Percentiles rank a stretch among this genome's conserved stretches.
Conservation (phyloP, 2,797 vertebrate species). For the Tadarida brasiliensis region DNA sequence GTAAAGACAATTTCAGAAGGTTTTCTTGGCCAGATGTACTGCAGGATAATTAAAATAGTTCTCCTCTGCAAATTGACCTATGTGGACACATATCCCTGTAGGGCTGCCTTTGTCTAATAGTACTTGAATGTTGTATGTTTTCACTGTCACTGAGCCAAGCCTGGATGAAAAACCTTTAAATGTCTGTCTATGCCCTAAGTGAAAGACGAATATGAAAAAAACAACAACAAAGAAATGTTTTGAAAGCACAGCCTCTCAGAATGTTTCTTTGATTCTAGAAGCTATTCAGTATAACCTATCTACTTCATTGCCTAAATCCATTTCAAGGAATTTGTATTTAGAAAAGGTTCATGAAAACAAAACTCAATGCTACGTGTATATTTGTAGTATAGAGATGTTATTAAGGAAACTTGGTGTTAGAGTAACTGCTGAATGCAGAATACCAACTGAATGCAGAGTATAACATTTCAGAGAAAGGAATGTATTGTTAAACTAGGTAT, state of each 20-base stretch:
- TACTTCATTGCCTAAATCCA: constrained; percentile 69
- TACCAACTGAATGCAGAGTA: constrained; percentile 18
- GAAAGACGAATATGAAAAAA: constrained; percentile 66
- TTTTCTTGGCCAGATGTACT: constrained; percentile 91
- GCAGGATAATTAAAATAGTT: constrained; percentile 91
- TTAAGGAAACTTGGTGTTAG: neutral
- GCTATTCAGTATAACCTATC: constrained; percentile 48
- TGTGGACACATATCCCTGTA: constrained; percentile 92
- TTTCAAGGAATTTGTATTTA: constrained; percentile 66
- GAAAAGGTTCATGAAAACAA: constrained; percentile 61
- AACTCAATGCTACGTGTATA: constrained; percentile 59
- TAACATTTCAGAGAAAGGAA: constrained; percentile 55
- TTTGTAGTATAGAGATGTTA: constrained; percentile 8
- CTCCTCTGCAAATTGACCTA: constrained; percentile 92
- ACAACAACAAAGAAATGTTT: constrained; percentile 31
- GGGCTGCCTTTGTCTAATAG: constrained; percentile 92
- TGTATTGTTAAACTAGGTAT: neutral
- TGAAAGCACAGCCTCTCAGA: constrained; percentile 54
- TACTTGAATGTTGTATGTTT: constrained; percentile 84
- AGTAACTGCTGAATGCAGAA: constrained; percentile 25
- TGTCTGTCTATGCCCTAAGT: constrained; percentile 68
- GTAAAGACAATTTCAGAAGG: constrained; percentile 88
- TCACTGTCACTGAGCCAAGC: constrained; percentile 87
- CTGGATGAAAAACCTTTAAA: constrained; percentile 68
- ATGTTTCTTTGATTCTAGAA: constrained; percentile 71